Base-by-base conservation (phyloP, 2,113 vertebrate genomes). In the Seriola dumerili region DNA sequence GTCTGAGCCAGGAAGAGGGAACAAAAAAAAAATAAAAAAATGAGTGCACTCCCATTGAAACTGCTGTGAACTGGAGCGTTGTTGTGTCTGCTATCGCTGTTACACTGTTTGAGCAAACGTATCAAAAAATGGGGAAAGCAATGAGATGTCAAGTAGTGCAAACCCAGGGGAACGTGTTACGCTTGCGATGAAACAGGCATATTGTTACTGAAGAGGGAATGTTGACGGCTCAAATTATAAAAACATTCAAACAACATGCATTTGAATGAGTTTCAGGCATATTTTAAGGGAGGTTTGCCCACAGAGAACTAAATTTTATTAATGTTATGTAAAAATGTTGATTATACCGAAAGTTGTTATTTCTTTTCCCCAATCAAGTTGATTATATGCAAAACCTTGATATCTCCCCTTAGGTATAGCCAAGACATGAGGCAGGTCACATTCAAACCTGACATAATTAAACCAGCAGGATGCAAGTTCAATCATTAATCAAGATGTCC, bases 81-180 rank as follows among this genome's bases (percentile, higher is more conserved):
- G 70, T 84, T 86, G 77, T 87, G 80, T 81, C 85, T 83, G 76
- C 59, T 55, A 32, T 78, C 67, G 63, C 19, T 77, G 69, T 80
- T 77, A 73, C 62, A 71, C 48, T 80, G 84, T 82, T 71, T 55
- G 58, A 76, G 77, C 32, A 68, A 87, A 89, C 6, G 10, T 58
- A 66, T 83, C 21, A 54, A 62, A 73, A 63, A 58, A 8, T 1
- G 66, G 57, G 63, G 54, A 73, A 76, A 72, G 72, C 86, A 78
- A 67, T 71, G 83, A 81, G 78, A 91, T 88, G 90, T 92, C 77
- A 91, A 84, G 74, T 36, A 70, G 52, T 50, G 40, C 55, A 76
- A 74, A 73, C 84, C 78, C 55, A n/a, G 63, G 78, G 87, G 87
- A 91, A 65, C 34, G n/a, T 77, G 78, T 84, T 85, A 79, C 76